Conservation (phyloP, 2,113 vertebrate species). For the Perccottus glenii region DNA sequence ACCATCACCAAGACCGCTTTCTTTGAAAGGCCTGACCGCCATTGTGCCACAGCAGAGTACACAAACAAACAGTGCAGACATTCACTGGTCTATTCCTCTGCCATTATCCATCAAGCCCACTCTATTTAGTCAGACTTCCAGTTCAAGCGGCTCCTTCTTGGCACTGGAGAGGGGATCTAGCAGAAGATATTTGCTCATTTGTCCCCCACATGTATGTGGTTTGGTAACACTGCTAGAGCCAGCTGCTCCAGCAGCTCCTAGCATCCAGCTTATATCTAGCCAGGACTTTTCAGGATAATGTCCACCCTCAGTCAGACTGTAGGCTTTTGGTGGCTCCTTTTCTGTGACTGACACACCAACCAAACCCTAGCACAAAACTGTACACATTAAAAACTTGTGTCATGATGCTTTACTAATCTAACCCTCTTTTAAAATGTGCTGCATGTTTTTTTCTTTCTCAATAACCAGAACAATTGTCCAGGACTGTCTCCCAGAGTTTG, state of each 20-base stretch:
- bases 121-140: slow-evolving; percentile 67
- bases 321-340: slow-evolving; percentile 37
- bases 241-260: slow-evolving; percentile 56
- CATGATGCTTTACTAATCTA: no score
- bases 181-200: slow-evolving; percentile 73
- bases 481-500: no score
- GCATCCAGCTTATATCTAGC: slow-evolving; percentile 53
- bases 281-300: slow-evolving; percentile 55
- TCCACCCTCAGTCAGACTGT: slow-evolving; percentile 71
- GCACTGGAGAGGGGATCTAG: slow-evolving; percentile 63
- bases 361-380: no score
- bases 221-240: slow-evolving; percentile 68
- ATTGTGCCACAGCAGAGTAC: slow-evolving; percentile 65
- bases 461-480: no score
- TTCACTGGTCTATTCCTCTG: slow-evolving; percentile 59
- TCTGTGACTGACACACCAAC: slow-evolving; percentile 12
- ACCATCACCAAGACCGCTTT: slow-evolving; percentile 65
- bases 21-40: slow-evolving; percentile 68
- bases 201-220: slow-evolving; percentile 76
- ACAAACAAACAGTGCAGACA: slow-evolving; percentile 68
- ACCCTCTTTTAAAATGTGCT: no score
- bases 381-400: no score
- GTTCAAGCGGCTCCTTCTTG: slow-evolving; percentile 61
- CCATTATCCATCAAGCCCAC: slow-evolving; percentile 67
- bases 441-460: no score